Conservation (phyloP, 2,888 invertebrate species). For the Napeogenes sylphis region DNA sequence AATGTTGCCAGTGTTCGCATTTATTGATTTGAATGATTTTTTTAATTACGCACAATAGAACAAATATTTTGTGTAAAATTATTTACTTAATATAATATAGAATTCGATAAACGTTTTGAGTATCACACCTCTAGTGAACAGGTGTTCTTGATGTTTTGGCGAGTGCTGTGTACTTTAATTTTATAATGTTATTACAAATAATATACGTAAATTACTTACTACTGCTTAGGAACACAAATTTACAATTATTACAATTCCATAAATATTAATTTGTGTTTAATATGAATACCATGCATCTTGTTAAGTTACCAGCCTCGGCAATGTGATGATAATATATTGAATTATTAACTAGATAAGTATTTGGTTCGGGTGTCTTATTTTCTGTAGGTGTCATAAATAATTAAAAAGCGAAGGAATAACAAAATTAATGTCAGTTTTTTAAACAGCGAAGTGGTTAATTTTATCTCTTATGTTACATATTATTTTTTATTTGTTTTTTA, state of each 20-base stretch:
- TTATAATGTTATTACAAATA: background rate
- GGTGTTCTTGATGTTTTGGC: too few relatives aligned
- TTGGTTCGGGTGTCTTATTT: background rate
- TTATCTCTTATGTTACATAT: background rate
- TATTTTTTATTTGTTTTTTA: background rate
- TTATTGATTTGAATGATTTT: background rate
- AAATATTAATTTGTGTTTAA: too few relatives aligned
- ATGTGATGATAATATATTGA: constrained; percentile 2
- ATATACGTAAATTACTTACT: too few relatives aligned
- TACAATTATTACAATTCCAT: background rate
- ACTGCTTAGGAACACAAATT: background rate
- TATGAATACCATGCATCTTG: background rate
- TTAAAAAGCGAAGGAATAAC: background rate
- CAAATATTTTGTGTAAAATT: too few relatives aligned
- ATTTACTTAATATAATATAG: too few relatives aligned
- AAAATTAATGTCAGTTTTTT: background rate
- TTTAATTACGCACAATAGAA: background rate
- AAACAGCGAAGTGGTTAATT: too few relatives aligned
- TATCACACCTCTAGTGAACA: too few relatives aligned
- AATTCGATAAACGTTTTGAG: too few relatives aligned
- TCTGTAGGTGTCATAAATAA: background rate
- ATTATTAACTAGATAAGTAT: background rate
- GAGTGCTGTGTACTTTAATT: too few relatives aligned
- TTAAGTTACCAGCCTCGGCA: background rate
- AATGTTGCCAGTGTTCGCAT: constrained; percentile 9